Percentiles rank a stretch among this genome's conserved stretches.
Conservation (phyloP, 2,888 invertebrate species). For the Adelphocoris suturalis region DNA sequence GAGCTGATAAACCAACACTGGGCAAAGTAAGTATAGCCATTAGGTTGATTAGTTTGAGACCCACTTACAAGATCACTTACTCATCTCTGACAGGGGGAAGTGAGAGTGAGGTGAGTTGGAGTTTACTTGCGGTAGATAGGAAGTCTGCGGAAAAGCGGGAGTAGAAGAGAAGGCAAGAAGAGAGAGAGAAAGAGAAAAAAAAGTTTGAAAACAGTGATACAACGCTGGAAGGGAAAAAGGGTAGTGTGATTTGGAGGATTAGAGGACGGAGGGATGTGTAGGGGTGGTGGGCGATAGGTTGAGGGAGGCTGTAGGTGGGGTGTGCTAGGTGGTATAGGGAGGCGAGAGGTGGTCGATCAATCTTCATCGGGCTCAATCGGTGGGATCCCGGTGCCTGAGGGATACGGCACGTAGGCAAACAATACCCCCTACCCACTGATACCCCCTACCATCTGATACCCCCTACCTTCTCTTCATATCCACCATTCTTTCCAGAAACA, state of each 20-base stretch:
- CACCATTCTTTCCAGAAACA: constrained; percentile 17
- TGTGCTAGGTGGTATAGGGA: background rate
- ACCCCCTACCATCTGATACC: background rate
- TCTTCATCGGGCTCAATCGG: constrained; percentile 72
- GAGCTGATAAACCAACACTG: constrained; percentile 57
- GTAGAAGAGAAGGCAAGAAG: background rate
- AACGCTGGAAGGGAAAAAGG: constrained; percentile 34
- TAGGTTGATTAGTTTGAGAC: constrained; percentile 64
- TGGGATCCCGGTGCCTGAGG: constrained; percentile 71
- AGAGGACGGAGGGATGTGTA: background rate
- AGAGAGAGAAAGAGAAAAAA: background rate
- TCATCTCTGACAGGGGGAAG: constrained; percentile 47
- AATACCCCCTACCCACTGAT: constrained; percentile 51
- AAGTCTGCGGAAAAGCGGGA: background rate
- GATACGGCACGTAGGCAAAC: constrained; percentile 73
- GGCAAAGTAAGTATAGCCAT: constrained; percentile 53
- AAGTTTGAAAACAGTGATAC: constrained; percentile 59
- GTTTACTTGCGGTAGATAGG: constrained; percentile 27
- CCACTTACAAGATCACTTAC: constrained; percentile 62
- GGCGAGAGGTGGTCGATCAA: constrained; percentile 69
- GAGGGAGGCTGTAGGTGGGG: constrained; percentile 12
- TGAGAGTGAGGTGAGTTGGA: constrained; percentile 29
- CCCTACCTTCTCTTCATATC: background rate
- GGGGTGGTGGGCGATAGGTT: constrained; percentile 34
- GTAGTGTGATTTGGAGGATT: constrained; percentile 60